Base-by-base conservation (phyloP, 2,888 invertebrate species). In the Caenorhabditis sp. region DNA sequence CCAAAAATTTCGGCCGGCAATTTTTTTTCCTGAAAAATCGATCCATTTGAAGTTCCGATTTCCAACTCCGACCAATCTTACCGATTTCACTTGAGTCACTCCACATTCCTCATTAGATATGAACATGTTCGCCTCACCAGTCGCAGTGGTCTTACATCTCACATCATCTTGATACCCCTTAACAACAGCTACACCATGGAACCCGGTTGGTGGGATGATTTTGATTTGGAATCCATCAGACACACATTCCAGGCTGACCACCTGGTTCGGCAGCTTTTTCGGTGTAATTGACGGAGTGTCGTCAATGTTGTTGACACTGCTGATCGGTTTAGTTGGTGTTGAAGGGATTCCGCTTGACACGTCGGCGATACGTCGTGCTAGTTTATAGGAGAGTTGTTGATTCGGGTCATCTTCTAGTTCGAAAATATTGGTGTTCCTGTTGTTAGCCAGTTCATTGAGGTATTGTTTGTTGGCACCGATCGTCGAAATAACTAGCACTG, bases 401-500 rank as follows among this genome's bases (percentile, higher is more conserved):
- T 69, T 63, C 1, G 62, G 58, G 31, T 69, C 26, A 21, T 73
- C 66, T 24, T 78, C 72, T 4, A 68, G 19, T 1, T 51, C 72
- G 36, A 68, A 73, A 26, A 58, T 17, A 37, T 73, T 73, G 36
- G 61, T 26, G 21, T 61, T 63, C 5, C 37, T 21, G 24, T 71
- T 66, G 36, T 74, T 79, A 0, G 83, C 80, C 27, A 84, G 51
- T 27, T 76, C 74, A 51, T 67, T 68, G 17, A 84, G 58, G 17
- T 77, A 77, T 5, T 77, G 66, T 26, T 77, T 75, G 62, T 82
- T 66, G 0, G 82, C 84, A 49, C 82, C 81, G 2, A 84, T 51
- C 1, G 83, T 83, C 8, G 83, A 78, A 8, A 84, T 82, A 6
- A 83, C 84, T 19, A 83, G 59, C 0, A 83, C 70, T 1, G 81